These are phyloP conservation scores for Pseudonaja textilis DNA, from an alignment of 2,113 vertebrate genomes.

Conservation along the genomic window DNA sequence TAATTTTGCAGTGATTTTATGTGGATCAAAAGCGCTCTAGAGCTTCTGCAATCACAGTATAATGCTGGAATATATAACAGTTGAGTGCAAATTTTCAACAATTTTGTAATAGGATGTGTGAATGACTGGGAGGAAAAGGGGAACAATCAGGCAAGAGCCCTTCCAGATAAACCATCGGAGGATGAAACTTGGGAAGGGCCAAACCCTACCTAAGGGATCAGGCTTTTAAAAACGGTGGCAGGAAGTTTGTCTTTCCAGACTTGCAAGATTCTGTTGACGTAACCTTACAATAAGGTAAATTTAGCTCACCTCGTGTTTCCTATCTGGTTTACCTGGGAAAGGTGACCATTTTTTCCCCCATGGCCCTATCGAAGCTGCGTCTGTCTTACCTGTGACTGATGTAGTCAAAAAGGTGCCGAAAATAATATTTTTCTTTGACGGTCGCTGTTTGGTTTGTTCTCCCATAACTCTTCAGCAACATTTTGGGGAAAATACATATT, in stretches of 20 bases:
- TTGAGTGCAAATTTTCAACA: too few species aligned
- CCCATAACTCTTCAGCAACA: slow-evolving; percentile 59
- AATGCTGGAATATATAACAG: not conserved
- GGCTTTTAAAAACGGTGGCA: not conserved
- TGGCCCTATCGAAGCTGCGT: slow-evolving; percentile 67
- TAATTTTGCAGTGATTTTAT: not conserved
- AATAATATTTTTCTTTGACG: slow-evolving; percentile 57
- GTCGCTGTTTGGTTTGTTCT: slow-evolving; percentile 55
- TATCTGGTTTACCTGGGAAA: not conserved
- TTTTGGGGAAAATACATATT: slow-evolving; percentile 49
- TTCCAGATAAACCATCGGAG: too few species aligned
- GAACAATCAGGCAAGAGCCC: too few species aligned
- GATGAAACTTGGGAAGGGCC: too few species aligned
- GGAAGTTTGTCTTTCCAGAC: not conserved
- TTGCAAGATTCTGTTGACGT: not conserved
- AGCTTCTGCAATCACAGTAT: not conserved
- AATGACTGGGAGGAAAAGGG: too few species aligned
- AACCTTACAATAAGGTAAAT: not conserved
- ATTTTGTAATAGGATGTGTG: too few species aligned
- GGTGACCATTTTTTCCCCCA: not conserved
- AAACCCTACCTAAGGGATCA: not conserved
- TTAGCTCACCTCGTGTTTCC: not conserved
- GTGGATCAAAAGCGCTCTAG: too few species aligned
- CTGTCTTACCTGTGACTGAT: slow-evolving; percentile 50
- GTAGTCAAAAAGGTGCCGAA: slow-evolving; percentile 68